These are phyloP conservation scores for Chaetodon auriga DNA, from an alignment of 2,113 vertebrate species.

Conservation along the genomic window DNA sequence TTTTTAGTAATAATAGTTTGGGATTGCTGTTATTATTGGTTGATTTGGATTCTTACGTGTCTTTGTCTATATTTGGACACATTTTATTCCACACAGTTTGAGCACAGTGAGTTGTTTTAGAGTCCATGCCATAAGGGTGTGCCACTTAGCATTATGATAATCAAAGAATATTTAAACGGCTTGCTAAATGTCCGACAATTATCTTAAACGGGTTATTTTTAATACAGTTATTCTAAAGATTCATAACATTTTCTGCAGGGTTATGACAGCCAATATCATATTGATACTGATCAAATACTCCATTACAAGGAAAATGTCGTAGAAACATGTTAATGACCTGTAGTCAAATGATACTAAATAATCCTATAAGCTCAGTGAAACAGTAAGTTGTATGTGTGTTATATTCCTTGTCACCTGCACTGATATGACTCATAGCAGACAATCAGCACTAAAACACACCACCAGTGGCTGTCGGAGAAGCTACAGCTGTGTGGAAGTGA, in stretches of 20 bases:
- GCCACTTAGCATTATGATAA: slow-evolving; percentile 28
- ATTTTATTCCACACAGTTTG: background rate
- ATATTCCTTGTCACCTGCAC: background rate
- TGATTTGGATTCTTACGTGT: background rate
- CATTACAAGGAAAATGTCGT: background rate
- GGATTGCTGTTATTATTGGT: background rate
- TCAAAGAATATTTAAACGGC: background rate
- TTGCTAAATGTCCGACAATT: background rate
- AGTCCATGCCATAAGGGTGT: background rate
- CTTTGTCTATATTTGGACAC: background rate
- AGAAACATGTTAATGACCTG: background rate
- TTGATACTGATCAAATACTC: background rate
- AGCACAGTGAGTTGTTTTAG: background rate
- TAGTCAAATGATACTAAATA: background rate
- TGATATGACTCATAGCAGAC: background rate
- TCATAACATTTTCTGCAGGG: background rate
- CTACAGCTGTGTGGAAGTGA: background rate
- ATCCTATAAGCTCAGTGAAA: background rate
- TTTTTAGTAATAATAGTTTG: background rate
- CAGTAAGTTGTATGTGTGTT: background rate
- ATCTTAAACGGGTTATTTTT: background rate
- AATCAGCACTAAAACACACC: slow-evolving; percentile 27
- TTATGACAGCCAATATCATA: background rate
- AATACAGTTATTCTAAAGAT: background rate
- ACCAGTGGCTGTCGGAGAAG: background rate